phyloP scores from a whole-genome alignment of 2,888 invertebrate genomes.

The Heliconius aoede region DNA sequence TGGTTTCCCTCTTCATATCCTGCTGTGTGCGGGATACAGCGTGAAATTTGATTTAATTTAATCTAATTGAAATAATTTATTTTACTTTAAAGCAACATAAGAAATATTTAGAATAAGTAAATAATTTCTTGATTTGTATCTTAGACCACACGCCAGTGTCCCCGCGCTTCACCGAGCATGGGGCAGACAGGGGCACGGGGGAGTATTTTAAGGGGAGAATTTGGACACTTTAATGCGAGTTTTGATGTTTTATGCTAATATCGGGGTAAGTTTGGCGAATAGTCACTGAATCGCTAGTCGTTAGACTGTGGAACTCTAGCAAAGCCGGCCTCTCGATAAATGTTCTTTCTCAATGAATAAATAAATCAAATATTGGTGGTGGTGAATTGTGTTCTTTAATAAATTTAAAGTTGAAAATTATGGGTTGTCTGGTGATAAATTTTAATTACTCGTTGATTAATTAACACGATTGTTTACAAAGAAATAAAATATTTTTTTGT shows the following conservation, averaged over 20 bases:
- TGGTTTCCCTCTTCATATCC: too few relatives aligned
- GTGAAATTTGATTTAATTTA: too few relatives aligned
- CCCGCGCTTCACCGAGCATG: slow-evolving; percentile 64
- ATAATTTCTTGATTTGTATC: slow-evolving; percentile 34
- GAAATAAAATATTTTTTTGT: too few relatives aligned
- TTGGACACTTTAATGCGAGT: slow-evolving; percentile 82
- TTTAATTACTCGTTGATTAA: too few relatives aligned
- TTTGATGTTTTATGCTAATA: slow-evolving; percentile 83
- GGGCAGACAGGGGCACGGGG: slow-evolving; percentile 59
- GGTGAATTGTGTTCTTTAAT: slow-evolving; percentile 21
- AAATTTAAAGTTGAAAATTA: not conserved
- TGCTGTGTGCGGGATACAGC: too few relatives aligned
- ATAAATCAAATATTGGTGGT: slow-evolving; percentile 31
- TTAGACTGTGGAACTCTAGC: slow-evolving; percentile 38
- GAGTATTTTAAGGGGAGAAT: slow-evolving; percentile 70
- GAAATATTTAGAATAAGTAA: not conserved
- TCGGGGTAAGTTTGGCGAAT: slow-evolving; percentile 68
- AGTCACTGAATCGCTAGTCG: slow-evolving; percentile 65
- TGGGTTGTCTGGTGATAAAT: not conserved
- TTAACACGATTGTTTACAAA: too few relatives aligned
- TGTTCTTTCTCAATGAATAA: slow-evolving; percentile 45
- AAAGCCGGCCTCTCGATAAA: slow-evolving; percentile 39
- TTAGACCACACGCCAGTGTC: slow-evolving; percentile 53
- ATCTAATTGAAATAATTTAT: not conserved
- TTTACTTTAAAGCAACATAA: not conserved